These are phyloP conservation scores for Cantharis rufa DNA, from an alignment of 2,888 invertebrate genomes.

Conservation along the genomic window DNA sequence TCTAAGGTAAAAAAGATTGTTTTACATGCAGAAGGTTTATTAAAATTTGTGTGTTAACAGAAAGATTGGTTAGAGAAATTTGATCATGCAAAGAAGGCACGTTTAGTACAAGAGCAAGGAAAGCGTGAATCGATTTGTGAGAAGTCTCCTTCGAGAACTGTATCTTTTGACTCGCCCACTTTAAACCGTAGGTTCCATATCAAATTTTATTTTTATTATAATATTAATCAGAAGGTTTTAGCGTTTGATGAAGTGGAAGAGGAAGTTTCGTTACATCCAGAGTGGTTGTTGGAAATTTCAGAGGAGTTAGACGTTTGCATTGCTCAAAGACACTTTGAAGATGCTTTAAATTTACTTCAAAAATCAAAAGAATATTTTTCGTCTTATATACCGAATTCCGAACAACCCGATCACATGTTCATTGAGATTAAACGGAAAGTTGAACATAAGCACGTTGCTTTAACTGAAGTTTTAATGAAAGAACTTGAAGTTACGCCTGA, in stretches of 20 bases:
- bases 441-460: conserved; percentile 71
- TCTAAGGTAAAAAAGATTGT: conserved; percentile 44
- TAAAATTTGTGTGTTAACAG: conserved; percentile 53
- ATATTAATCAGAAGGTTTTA: conserved; percentile 31
- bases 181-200: conserved; percentile 50
- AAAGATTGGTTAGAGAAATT: conserved; percentile 94
- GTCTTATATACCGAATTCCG: conserved; percentile 43
- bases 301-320: conserved; percentile 95
- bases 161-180: conserved; percentile 55
- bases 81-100: conserved; percentile 85
- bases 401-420: conserved; percentile 54
- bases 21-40: neutral
- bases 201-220: neutral
- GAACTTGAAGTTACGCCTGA: conserved; percentile 90
- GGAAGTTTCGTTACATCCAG: conserved; percentile 60
- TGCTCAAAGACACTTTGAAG: conserved; percentile 94
- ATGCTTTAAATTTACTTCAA: conserved; percentile 82
- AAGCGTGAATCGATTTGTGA: conserved; percentile 52
- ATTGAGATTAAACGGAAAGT: conserved; percentile 61
- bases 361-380: conserved; percentile 64
- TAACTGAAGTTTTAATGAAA: conserved; percentile 86
- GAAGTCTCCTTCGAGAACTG: conserved; percentile 55
- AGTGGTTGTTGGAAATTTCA: conserved; percentile 88
- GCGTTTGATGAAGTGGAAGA: conserved; percentile 56
- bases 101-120: conserved; percentile 66